phyloP scores from a whole-genome alignment of 2,797 vertebrate genomes.

The Ctenochaetus hawaiiensis region DNA sequence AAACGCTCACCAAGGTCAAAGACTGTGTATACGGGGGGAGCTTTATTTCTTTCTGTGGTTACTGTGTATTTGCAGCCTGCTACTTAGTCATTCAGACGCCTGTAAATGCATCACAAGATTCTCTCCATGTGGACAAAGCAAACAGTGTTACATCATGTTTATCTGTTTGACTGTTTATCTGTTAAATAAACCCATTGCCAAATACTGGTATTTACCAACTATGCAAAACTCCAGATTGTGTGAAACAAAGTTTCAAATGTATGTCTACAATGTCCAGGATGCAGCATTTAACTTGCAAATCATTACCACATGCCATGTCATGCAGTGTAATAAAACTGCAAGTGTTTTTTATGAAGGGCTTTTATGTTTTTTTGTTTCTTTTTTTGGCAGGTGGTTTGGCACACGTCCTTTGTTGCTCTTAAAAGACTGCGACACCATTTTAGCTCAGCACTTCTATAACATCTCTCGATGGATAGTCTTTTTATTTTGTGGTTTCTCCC shows the following conservation, averaged over 20 bases:
- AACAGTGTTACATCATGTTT: background rate
- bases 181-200: background rate
- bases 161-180: background rate
- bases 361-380: background rate
- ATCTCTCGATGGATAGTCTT: too few relatives aligned
- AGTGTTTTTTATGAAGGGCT: too few relatives aligned
- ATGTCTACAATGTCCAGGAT: background rate
- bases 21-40: background rate
- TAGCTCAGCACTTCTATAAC: background rate
- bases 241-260: background rate
- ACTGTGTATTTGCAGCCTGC: too few relatives aligned
- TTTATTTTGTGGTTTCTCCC: too few relatives aligned
- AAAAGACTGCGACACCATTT: background rate
- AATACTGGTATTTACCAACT: background rate
- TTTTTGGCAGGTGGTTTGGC: background rate
- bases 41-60: background rate
- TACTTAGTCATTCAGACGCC: conserved; percentile 31
- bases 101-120: conserved; percentile 18
- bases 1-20: conserved; percentile 20
- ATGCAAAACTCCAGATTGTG: background rate
- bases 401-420: conserved; percentile 6
- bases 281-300: conserved; percentile 23
- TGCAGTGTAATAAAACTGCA: background rate
- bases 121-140: conserved; percentile 7
- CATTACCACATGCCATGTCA: background rate